These are phyloP conservation scores for Chironomus tentans DNA, from an alignment of 2,888 invertebrate species.

Conservation along the genomic window DNA sequence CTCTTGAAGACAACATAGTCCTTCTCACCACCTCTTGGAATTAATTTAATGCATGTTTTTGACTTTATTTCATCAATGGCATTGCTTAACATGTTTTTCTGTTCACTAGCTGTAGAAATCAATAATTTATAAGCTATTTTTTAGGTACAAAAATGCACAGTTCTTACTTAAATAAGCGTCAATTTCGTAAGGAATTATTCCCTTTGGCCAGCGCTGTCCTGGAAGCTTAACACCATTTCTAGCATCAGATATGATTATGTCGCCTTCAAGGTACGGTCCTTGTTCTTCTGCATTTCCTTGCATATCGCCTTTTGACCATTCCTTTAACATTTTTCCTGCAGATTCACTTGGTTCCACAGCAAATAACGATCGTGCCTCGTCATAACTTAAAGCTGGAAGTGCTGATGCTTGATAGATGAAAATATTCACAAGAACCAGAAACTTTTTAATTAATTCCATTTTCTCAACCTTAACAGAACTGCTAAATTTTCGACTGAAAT, in stretches of 20 bases:
- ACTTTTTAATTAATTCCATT: not conserved
- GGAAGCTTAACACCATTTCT: not conserved
- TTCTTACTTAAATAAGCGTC: slow-evolving; percentile 52
- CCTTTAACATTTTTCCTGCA: not conserved
- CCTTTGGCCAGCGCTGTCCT: slow-evolving; percentile 44
- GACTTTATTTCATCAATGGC: slow-evolving; percentile 63
- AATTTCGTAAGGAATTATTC: slow-evolving; percentile 50
- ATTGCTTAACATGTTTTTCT: slow-evolving; percentile 46
- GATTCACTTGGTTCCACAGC: not conserved
- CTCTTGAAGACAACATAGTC: slow-evolving; percentile 58
- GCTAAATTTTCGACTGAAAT: too few relatives aligned
- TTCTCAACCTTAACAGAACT: not conserved
- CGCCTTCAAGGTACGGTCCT: slow-evolving; percentile 61
- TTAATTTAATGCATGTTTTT: slow-evolving; percentile 59
- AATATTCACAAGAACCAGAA: not conserved
- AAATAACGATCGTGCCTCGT: not conserved
- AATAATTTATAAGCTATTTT: not conserved
- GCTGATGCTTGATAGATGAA: not conserved
- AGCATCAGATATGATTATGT: slow-evolving; percentile 48
- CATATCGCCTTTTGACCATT: not conserved
- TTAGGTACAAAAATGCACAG: not conserved
- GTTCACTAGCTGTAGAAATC: not conserved
- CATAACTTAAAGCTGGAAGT: not conserved
- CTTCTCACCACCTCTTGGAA: slow-evolving; percentile 46
- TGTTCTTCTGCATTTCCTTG: slow-evolving; percentile 58